These are phyloP conservation scores for Sitta europaea DNA, from an alignment of 2,113 vertebrate genomes.

Conservation along the genomic window DNA sequence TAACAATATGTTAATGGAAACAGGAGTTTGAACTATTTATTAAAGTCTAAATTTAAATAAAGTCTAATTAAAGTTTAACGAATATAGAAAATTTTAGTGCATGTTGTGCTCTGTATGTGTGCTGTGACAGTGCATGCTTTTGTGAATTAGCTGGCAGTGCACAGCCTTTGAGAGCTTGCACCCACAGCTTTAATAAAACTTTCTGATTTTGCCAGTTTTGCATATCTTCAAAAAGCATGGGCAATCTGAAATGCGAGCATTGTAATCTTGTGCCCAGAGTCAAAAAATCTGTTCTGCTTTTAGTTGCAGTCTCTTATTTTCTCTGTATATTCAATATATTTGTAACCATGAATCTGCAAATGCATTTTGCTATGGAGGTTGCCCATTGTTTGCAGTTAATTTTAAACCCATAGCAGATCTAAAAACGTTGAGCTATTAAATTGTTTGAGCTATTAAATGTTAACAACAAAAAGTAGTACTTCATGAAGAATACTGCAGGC, in stretches of 20 bases:
- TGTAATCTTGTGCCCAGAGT: neutral
- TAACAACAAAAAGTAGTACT: neutral
- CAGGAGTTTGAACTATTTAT: neutral
- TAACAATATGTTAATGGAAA: neutral
- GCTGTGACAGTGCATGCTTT: neutral
- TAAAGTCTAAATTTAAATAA: neutral
- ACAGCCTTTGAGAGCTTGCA: fast-evolving
- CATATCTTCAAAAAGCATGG: neutral
- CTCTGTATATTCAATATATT: neutral
- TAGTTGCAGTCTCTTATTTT: neutral
- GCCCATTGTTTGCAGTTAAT: neutral
- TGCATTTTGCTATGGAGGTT: neutral
- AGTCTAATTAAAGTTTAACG: neutral
- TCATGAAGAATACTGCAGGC: neutral
- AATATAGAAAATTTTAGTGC: neutral
- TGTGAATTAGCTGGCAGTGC: neutral
- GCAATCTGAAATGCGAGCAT: neutral
- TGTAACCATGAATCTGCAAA: neutral
- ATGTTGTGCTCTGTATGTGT: neutral
- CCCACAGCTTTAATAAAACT: neutral
- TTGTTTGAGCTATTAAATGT: too few species aligned
- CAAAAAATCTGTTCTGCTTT: neutral
- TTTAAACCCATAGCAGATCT: neutral
- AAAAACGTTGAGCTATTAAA: neutral
- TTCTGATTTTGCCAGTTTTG: neutral